phyloP scores from a whole-genome alignment of 92 coral and sea anemone genomes.

The Palythoa caribaeorum region DNA sequence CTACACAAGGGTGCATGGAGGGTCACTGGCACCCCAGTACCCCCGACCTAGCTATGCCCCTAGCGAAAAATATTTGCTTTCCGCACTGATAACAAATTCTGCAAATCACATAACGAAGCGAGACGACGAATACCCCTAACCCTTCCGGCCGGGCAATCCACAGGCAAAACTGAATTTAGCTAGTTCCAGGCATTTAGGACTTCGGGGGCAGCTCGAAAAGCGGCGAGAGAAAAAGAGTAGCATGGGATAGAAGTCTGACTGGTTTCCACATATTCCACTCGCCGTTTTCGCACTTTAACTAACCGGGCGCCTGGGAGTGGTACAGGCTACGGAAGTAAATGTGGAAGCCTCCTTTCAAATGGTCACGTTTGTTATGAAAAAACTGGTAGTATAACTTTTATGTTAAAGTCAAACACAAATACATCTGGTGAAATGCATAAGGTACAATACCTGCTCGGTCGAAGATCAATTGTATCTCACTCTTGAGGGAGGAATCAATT shows the following conservation, averaged over 20 bases:
- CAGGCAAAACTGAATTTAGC: neutral
- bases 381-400: too few relatives aligned
- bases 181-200: neutral
- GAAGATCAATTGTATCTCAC: neutral
- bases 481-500: too few relatives aligned
- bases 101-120: neutral
- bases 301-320: neutral
- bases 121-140: neutral
- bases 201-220: neutral
- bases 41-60: too few relatives aligned
- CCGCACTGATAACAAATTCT: neutral
- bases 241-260: neutral
- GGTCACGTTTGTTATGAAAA: neutral
- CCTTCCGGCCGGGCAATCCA: neutral
- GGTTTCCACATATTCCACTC: neutral
- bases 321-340: neutral
- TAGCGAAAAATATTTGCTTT: too few relatives aligned
- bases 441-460: neutral
- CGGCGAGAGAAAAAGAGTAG: neutral
- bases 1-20: neutral
- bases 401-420: too few relatives aligned
- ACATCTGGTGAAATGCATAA: neutral
- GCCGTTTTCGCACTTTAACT: neutral
- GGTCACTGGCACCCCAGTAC: too few relatives aligned
- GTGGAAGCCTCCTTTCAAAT: neutral